Percentiles rank a stretch among this genome's conserved stretches.
These are phyloP conservation scores for Sceliomorpha sp. DNA, from an alignment of 2,888 invertebrate genomes.

Conservation along the genomic window DNA sequence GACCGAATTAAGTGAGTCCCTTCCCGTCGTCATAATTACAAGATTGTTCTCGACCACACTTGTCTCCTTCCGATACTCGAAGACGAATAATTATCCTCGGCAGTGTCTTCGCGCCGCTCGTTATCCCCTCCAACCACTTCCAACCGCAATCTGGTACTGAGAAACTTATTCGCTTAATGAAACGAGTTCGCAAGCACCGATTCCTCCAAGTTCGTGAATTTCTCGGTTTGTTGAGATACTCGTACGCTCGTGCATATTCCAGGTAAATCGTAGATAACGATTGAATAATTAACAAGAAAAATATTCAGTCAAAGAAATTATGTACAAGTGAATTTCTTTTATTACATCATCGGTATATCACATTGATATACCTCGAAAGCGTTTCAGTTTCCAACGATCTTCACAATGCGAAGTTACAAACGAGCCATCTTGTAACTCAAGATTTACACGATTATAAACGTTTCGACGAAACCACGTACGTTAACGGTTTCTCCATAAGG, in stretches of 20 bases:
- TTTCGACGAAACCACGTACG: neutral
- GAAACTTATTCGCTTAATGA: slow-evolving; percentile 63
- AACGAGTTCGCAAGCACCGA: slow-evolving; percentile 46
- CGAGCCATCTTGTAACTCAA: no score
- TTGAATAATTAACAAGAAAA: no score
- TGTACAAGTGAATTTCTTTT: no score
- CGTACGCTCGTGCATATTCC: no score
- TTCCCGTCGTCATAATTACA: slow-evolving; percentile 60
- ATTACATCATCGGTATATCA: no score
- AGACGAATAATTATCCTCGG: slow-evolving; percentile 63
- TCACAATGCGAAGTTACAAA: no score
- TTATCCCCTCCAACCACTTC: slow-evolving; percentile 57
- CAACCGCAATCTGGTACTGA: slow-evolving; percentile 34
- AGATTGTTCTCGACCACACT: slow-evolving; percentile 59
- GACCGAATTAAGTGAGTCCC: slow-evolving; percentile 26
- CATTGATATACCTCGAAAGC: no score
- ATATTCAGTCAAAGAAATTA: no score
- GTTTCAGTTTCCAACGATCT: no score
- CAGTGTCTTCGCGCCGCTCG: slow-evolving; percentile 66
- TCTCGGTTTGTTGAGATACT: slow-evolving; percentile 18
- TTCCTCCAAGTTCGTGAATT: slow-evolving; percentile 47
- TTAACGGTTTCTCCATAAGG: neutral
- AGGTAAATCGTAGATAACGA: no score
- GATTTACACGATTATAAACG: neutral
- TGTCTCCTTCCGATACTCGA: slow-evolving; percentile 55